These are phyloP conservation scores for Lamellibrachia satsuma DNA, from an alignment of 2,888 invertebrate genomes.

Conservation along the genomic window DNA sequence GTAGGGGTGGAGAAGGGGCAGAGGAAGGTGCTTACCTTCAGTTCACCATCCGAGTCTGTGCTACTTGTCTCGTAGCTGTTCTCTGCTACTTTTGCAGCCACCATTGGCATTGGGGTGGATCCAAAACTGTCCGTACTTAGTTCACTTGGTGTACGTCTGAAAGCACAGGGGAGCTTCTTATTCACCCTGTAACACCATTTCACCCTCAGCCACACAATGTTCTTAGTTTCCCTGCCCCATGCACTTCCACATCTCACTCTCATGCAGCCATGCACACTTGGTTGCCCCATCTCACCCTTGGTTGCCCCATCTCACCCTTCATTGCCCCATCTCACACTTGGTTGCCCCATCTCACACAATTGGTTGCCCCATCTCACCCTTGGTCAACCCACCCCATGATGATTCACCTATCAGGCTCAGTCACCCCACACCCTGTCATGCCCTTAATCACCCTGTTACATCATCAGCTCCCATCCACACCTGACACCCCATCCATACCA, in stretches of 20 bases:
- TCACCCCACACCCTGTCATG: not conserved
- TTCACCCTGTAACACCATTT: not conserved
- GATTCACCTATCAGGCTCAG: not conserved
- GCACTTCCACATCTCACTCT: not conserved
- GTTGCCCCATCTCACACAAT: not conserved
- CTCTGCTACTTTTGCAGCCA: constrained; percentile 29
- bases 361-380: not conserved
- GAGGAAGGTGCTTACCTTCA: not conserved
- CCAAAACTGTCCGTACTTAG: constrained; percentile 54
- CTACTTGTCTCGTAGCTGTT: constrained; percentile 44
- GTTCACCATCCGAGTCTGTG: constrained; percentile 37
- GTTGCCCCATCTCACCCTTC: not conserved
- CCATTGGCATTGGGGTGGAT: not conserved
- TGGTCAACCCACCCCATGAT: no score
- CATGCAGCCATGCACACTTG: not conserved
- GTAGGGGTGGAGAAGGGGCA: not conserved
- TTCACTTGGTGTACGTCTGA: constrained; percentile 57
- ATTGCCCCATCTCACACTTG: not conserved
- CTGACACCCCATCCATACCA: not conserved
- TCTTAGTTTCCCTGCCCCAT: not conserved
- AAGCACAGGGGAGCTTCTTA: not conserved
- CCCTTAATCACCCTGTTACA: not conserved
- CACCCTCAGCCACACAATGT: not conserved
- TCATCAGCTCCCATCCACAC: not conserved
- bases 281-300: not conserved